phyloP scores from a whole-genome alignment of 2,113 vertebrate species.

The Mobula birostris region DNA sequence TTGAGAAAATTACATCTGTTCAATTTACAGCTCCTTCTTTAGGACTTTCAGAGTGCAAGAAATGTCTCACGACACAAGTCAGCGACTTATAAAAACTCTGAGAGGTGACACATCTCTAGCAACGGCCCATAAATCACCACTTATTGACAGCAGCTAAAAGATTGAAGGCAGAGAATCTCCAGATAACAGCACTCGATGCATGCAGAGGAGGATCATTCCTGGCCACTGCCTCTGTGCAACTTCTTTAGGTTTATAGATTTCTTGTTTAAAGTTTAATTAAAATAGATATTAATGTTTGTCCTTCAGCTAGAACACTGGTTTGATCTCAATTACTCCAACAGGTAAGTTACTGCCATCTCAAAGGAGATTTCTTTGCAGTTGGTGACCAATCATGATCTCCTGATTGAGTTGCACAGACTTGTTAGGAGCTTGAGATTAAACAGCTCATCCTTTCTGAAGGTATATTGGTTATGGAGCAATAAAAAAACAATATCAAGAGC shows the following conservation, averaged over 20 bases:
- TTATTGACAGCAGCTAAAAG: background rate
- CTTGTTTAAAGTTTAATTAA: slow-evolving; percentile 18
- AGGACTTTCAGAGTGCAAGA: background rate
- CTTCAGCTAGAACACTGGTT: background rate
- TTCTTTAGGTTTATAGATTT: slow-evolving; percentile 10
- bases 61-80: background rate
- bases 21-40: background rate
- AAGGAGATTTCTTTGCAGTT: background rate
- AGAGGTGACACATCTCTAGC: background rate
- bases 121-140: background rate
- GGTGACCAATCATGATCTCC: background rate
- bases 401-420: background rate
- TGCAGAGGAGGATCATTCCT: background rate
- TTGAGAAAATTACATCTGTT: background rate
- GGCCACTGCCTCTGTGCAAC: background rate
- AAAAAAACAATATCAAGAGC: too few species aligned
- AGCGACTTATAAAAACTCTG: background rate
- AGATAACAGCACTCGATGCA: background rate
- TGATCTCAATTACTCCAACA: background rate
- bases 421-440: too few species aligned
- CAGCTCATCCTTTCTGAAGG: background rate
- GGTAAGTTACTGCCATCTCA: background rate
- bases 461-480: background rate
- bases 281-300: slow-evolving; percentile 12
- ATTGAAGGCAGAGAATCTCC: background rate